Base-by-base conservation (phyloP, 1,140 invertebrate species). In the Anastrepha obliqua region DNA sequence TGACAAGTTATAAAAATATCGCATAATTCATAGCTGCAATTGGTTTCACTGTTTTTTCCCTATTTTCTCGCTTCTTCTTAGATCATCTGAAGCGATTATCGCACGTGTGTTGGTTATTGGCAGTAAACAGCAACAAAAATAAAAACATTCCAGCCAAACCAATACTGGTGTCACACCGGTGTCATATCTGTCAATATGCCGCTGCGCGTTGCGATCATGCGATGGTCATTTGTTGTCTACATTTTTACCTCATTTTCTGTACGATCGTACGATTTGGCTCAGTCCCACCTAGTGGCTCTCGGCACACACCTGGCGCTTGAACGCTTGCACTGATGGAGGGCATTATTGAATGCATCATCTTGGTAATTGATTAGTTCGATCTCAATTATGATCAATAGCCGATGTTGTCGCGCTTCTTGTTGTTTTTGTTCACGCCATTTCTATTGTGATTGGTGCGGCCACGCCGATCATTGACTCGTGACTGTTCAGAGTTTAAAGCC, bases 1-100 rank as follows among this genome's bases (percentile, higher is more conserved):
- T 67, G 64, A 67, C 64, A 67, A 20, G 64, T 39, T 67, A 67
- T 67, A 67, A 67, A 67, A 67, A 67, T 29, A 67, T 29, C 64
- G 29, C 64, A 67, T 67, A 67, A 67, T 67, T 67, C 64, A 67
- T 20, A 8, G 64, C 64, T 29, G 64, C 64, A 67, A 67, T 67
- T 67, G 64, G 64, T 67, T 67, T 67, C 64, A 67, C n/a, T 39
- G 17, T 39, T 8, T 67, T 20, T 39, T 29, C 11, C 15, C 5
- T 67, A 64, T 67, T 67, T 39, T 20, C 29, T 67, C 29, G 15
- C 20, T 11, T 7, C 20, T 67, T 67, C 64, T 67, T 67, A 67
- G 64, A 67, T 67, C 64, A 67, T 67, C 64, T 67, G 64, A 7
- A 29, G n/a, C 29, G 64, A 42, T 67, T 67, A 11, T 67, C 64